Evolutionary conservation across 37 sponge, comb jelly and placozoan genomes (phyloP).

Genomic region (Ianthella basta): DNA sequence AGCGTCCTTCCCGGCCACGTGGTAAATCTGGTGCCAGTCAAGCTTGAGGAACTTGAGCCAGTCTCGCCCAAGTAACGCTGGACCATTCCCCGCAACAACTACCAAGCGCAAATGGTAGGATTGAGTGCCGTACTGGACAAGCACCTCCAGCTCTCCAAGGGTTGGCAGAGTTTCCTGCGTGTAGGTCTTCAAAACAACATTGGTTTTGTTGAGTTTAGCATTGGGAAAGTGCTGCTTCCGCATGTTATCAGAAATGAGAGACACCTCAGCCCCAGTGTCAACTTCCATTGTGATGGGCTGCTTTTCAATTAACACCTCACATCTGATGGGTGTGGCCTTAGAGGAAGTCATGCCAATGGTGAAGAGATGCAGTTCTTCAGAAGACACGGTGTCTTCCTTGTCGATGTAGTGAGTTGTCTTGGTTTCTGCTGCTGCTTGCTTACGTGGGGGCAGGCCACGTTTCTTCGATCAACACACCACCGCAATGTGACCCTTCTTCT

Average conservation of each 20-base stretch:
- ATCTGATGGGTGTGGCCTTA: neutral
- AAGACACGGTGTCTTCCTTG: too few species aligned
- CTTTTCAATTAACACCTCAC: neutral
- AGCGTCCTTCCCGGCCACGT: neutral
- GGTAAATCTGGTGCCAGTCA: neutral
- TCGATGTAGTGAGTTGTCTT: too few species aligned
- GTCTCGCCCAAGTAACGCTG: slow-evolving; percentile 2
- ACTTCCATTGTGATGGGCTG: slow-evolving; percentile 29
- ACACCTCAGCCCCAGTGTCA: slow-evolving; percentile 36
- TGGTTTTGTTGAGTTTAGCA: neutral
- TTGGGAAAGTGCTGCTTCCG: neutral
- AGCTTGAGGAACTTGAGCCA: neutral
- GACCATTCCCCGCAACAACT: neutral
- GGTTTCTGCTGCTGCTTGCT: too few species aligned
- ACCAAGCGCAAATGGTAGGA: neutral
- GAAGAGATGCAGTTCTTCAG: too few species aligned
- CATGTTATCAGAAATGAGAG: slow-evolving; percentile 30
- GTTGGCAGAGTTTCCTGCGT: neutral
- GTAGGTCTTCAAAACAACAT: slow-evolving; percentile 9
- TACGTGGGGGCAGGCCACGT: too few species aligned
- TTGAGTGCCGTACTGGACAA: neutral
- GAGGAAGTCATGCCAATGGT: too few species aligned
- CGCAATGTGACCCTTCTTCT: slow-evolving; percentile 47
- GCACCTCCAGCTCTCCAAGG: neutral
- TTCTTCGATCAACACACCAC: slow-evolving; percentile 25